phyloP scores from a whole-genome alignment of 2,113 vertebrate genomes.

The Periophthalmodon schlosseri region DNA sequence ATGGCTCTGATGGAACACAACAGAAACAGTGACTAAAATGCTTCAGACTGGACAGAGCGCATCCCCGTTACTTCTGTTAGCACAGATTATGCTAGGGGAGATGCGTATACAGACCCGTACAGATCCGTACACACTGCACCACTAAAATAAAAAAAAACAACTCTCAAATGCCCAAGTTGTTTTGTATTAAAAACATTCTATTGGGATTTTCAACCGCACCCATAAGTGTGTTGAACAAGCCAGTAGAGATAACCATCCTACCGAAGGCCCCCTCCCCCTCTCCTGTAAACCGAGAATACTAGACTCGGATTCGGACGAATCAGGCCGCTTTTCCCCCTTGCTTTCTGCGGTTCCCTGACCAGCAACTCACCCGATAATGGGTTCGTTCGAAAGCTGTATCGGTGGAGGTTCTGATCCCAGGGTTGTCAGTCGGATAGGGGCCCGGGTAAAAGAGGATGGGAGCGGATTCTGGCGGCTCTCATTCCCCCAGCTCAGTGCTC shows the following conservation, averaged over 20 bases:
- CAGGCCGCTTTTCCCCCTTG: slow-evolving; percentile 78
- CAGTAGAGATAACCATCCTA: slow-evolving; percentile 55
- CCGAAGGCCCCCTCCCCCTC: slow-evolving; percentile 63
- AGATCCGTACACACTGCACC: slow-evolving; percentile 2
- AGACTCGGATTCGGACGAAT: slow-evolving; percentile 63
- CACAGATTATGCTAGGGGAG: slow-evolving; percentile 46
- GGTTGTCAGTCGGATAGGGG: slow-evolving; percentile 79
- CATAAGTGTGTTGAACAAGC: slow-evolving; percentile 52
- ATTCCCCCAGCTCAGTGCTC: slow-evolving; percentile 71
- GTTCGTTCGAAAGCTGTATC: slow-evolving; percentile 76
- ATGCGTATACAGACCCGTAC: slow-evolving; percentile 27
- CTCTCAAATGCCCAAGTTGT: not conserved
- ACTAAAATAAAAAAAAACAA: not conserved
- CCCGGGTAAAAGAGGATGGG: slow-evolving; percentile 81
- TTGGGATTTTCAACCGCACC: slow-evolving; percentile 63
- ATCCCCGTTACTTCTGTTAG: slow-evolving; percentile 37
- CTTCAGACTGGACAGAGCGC: not conserved
- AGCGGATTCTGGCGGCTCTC: slow-evolving; percentile 83
- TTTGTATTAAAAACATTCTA: slow-evolving; percentile 14
- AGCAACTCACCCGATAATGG: slow-evolving; percentile 78
- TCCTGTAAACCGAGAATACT: slow-evolving; percentile 71
- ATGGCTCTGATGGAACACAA: not conserved
- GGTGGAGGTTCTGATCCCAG: slow-evolving; percentile 80
- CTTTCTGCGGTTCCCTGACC: slow-evolving; percentile 70
- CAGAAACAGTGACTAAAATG: not conserved